Evolutionary conservation across 2,113 vertebrate genomes (phyloP).

Genomic region (Stigmatopora nigra): DNA sequence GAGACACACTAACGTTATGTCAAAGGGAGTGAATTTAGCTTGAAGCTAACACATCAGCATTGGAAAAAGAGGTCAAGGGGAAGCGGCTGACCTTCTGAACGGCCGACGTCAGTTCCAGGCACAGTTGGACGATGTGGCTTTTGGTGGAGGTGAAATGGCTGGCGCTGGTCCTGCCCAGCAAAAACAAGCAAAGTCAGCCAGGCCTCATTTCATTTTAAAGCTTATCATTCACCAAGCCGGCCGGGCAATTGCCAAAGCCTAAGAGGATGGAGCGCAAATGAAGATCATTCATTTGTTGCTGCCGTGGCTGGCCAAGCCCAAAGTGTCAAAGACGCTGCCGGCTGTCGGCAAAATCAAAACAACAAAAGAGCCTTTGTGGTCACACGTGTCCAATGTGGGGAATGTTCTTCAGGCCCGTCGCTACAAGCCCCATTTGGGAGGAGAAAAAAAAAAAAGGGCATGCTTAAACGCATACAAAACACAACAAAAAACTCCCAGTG

Average conservation of each 20-base stretch:
- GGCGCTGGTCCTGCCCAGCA: conserved; percentile 75
- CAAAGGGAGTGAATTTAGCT: neutral
- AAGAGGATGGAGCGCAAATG: too few species aligned
- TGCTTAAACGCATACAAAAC: neutral
- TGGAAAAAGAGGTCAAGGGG: too few species aligned
- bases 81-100: conserved; percentile 83
- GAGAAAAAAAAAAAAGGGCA: neutral
- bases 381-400: conserved; percentile 16
- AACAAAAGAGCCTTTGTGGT: neutral
- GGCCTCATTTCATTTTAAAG: too few species aligned
- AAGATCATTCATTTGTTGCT: too few species aligned
- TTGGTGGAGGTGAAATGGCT: conserved; percentile 85
- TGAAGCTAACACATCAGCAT: neutral
- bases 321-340: neutral
- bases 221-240: too few species aligned
- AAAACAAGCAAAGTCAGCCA: neutral
- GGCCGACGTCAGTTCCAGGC: conserved; percentile 90
- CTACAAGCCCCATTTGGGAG: conserved; percentile 24
- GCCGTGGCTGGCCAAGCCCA: neutral
- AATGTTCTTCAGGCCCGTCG: conserved; percentile 35
- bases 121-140: conserved; percentile 92
- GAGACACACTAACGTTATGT: too few species aligned
- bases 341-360: neutral
- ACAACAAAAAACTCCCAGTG: neutral
- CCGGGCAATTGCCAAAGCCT: too few species aligned